Evolutionary conservation across 2,797 vertebrate genomes (phyloP), one percentile per base, ranked within the genome.

Genomic region (Xyrichtys novacula): DNA sequence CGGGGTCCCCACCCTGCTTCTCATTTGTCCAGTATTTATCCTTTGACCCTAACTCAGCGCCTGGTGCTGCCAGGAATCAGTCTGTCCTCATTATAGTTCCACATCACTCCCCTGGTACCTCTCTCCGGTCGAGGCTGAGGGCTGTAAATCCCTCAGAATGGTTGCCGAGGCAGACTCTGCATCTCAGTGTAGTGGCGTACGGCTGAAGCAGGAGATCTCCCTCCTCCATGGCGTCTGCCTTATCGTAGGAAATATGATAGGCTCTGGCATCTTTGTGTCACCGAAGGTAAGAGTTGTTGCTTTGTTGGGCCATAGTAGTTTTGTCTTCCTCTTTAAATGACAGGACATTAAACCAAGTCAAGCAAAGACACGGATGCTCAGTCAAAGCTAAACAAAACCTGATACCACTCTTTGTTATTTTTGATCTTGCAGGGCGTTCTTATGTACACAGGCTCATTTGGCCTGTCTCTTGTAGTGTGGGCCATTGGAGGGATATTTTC

Each of bases 241-340:
- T 48, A 95, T 95, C 0, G 94, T 95, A 49, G 94, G 94, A 20
- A 95, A 95, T 55, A 95, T 95, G 94, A 95, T 95, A 0, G 94
- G 94, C 54, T 95, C 94, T 0, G 94, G 94, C 9, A 95, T 95
- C 74, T 95, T 95, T 1, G 86, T 95, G 26, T 94, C 94, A 2
- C 94, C 94, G 1, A 94, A 92, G 86, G 91, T 92, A 82, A 44
- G 65, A 63, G 7, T 20, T 6, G 25, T 15, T 20, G 2, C 20
- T 47, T 16, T 29, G 25, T n/a, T 17, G 6, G 14, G 25, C 44
- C 20, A 12, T 6, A 40, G 6, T 23, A 1, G 15, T 5, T 23
- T 22, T 23, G 10, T 23, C 12, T 46, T 9, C 42, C 11, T 17
- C 40, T 14, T 59, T 7, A n/a, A 42, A 12, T 72, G n/a, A 38